Conservation (phyloP, 2,888 invertebrate genomes). For the Epiblema foenella region DNA sequence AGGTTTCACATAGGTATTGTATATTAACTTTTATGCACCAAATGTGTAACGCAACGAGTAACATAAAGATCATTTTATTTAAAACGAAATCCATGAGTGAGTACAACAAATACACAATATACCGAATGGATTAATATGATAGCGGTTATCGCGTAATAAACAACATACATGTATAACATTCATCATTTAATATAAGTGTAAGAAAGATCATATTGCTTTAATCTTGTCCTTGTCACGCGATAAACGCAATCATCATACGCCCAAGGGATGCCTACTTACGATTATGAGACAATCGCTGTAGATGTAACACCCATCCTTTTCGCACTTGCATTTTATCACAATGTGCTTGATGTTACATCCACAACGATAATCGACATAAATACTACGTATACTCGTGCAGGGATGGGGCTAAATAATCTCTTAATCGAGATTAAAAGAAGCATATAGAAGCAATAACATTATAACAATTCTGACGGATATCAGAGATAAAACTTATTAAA, state of each 20-base stretch:
- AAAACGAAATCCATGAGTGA: slow-evolving; percentile 12
- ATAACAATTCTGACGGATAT: slow-evolving; percentile 1
- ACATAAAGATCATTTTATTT: slow-evolving; percentile 21
- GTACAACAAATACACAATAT: slow-evolving; percentile 1
- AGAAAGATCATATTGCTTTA: neutral
- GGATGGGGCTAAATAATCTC: neutral
- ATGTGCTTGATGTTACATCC: neutral
- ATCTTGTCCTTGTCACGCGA: neutral
- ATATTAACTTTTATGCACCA: neutral
- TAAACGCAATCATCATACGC: neutral
- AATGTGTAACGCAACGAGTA: neutral
- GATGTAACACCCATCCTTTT: neutral
- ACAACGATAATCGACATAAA: neutral
- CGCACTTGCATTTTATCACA: neutral
- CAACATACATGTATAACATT: neutral
- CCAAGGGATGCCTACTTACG: neutral
- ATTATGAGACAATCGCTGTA: neutral
- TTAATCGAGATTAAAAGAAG: slow-evolving; percentile 6
- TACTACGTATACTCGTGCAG: neutral
- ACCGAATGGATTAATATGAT: neutral
- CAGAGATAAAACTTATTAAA: neutral
- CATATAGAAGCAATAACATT: slow-evolving; percentile 6
- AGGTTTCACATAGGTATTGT: neutral
- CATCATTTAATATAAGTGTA: neutral
- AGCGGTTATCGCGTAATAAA: neutral